Base-by-base conservation (phyloP, 2,797 vertebrate species). In the Poecilia velifera region DNA sequence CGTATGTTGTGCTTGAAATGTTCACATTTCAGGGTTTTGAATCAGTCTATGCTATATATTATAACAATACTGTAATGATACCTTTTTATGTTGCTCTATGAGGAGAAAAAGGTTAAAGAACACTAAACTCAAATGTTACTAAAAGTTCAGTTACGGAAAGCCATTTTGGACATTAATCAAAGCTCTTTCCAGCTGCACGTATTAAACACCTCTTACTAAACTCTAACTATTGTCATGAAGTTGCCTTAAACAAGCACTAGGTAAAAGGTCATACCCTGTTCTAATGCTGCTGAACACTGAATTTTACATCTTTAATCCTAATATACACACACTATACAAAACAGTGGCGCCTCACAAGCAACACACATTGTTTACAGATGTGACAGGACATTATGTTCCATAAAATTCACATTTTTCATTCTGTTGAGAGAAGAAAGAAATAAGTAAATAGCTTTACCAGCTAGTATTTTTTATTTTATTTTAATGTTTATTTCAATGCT, bases 1-100 rank as follows among this genome's bases (percentile, higher is more conserved):
- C 16, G 4, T 39, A 18, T 25, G 4, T 12, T 62, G 31, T 74
- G 28, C 68, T 84, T 79, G 10, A 36, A 53, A 36, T 84, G 49
- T 72, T 82, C 16, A 72, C 12, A 51, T 76, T 14, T 66, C 4
- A 74, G 22, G 36, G 36, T 36, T 41, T 39, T 7, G 18, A 20
- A 68, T 13, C 45, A 31, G 22, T 28, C 22, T 47, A 25, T 13
- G 6, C 34, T 22, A n/a, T 28, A 53, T 22, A 74, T 3, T 41
- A 51, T 34, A 9, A 10, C 10, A 18, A 36, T 39, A 6, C 6
- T 14, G 20, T 6, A 39, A 66, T 22, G 18, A 22, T 66, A 9
- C 3, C 3, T 22, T 20, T 66, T 20, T 4, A 16, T 62, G 28
- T 20, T 66, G 62, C 16, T 9, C 9, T 66, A 10, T 39, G 34